Base-by-base conservation (phyloP, 2,888 invertebrate genomes). In the Cephonodes hylas region DNA sequence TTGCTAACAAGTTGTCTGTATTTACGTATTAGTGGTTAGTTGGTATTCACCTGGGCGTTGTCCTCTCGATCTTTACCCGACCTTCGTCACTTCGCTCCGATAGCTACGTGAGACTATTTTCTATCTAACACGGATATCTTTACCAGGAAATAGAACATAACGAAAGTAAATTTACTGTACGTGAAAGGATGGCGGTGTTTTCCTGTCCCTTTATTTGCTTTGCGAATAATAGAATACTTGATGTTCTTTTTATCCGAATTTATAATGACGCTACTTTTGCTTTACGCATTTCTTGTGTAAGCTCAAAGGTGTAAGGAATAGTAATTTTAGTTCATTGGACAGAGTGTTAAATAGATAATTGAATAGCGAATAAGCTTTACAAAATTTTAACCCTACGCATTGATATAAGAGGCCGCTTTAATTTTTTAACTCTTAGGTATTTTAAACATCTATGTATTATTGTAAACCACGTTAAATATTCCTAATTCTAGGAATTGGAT, bases 61-160 rank as follows among this genome's bases (percentile, higher is more conserved):
- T 61, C 63, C 63, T 63, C 67, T 73, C 70, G 66, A 66, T 71
- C 65, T 68, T 65, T 59, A 59, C 42, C 62, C 65, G 69, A 61
- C 72, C 76, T 69, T 67, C 69, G 66, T 60, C 60, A 48, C 70
- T 68, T 66, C 65, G 58, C 62, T 65, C 65, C 57, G 58, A 63
- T 67, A n/a, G n/a, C n/a, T n/a, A 73, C 73, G 72, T 68, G 72
- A 71, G 66, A 71, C 70, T 69, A 76, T 78, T 79, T 68, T 66
- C 65, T 46, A 48, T 46, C 25, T 34, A 18, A 53, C 60, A 31
- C 53, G 53, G 63, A 64, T 64, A 38, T 38, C 38, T 38, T 38
- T 38, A 44, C 60, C 59, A 62, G 75, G 71, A 75, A 74, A 75
- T 74, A 70, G 73, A 66, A 45, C 63, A 57, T 63, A 65, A 64